Evolutionary conservation across 2,113 vertebrate genomes (phyloP), one percentile per base, ranked within the genome.

Genomic region (Phylloscopus whistleri): DNA sequence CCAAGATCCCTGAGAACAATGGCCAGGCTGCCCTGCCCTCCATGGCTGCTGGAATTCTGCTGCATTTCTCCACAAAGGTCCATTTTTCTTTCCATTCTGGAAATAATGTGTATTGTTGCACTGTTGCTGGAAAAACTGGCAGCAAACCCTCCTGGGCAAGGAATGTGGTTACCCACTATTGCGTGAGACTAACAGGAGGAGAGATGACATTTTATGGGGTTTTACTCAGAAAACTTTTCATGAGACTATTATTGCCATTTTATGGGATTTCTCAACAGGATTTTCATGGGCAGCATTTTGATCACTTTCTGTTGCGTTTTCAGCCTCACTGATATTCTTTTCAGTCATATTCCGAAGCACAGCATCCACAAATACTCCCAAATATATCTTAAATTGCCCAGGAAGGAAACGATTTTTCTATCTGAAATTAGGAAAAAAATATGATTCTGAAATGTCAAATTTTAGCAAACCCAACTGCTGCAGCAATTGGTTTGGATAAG

Each of bases 331-430:
- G 82, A 63, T 67, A 60, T 55, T 72, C 78, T 87, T 87, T 87
- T 89, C 64, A 64, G 80, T 55, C 86, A 75, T 84, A 94, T 94
- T 96, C 85, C 80, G 73, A 82, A 78, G 84, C 66, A 73, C 49
- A 59, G 9, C 56, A 91, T 94, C 92, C 88, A 96, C 88, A 94
- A 86, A 96, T 94, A 90, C 92, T 90, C 90, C 76, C 80, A 89
- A 94, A 93, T 92, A 95, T 68, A 89, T 91, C 28, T 49, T 52
- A 81, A 96, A 95, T 95, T 96, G 69, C 52, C 18, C 87, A 94
- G 95, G 96, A 97, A 97, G 89, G 94, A 95, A 97, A 92, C 77
- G 84, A 92, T 95, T 94, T 96, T 92, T 93, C 93, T 87, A 87
- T 92, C 87, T 94, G 93, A 93, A 97, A 91, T 94, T 78, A 84